Evolutionary conservation across 2,888 invertebrate species (phyloP).

Genomic region (Volucella zonaria): DNA sequence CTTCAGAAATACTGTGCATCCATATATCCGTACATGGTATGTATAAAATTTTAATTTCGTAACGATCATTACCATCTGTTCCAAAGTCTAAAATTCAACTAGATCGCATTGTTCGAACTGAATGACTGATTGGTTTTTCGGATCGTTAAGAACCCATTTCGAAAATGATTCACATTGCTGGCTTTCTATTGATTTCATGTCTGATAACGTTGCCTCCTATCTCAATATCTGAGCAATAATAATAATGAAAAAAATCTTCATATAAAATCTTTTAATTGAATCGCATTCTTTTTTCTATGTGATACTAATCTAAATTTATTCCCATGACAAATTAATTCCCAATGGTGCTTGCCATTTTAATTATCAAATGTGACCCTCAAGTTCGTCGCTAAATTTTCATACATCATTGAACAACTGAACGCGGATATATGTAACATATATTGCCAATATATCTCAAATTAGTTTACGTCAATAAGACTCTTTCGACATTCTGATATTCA

Average conservation of each 20-base stretch:
- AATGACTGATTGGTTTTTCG: too few species aligned
- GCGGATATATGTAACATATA: not conserved
- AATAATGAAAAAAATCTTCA: not conserved
- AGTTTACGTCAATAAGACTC: constrained; percentile 59
- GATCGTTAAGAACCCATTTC: too few species aligned
- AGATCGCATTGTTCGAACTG: not conserved
- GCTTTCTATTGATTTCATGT: too few species aligned
- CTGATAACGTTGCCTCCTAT: too few species aligned
- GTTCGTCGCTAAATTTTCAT: constrained; percentile 44
- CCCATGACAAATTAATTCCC: constrained; percentile 1
- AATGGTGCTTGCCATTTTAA: constrained; percentile 35
- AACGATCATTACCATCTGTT: too few species aligned
- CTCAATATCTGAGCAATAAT: not conserved
- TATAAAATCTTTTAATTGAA: constrained; percentile 12
- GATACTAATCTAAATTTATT: constrained; percentile 6
- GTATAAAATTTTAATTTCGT: too few species aligned
- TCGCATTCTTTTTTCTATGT: not conserved
- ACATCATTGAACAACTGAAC: constrained; percentile 57
- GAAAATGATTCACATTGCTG: too few species aligned
- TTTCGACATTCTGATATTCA: constrained; percentile 48
- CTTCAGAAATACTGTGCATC: too few species aligned
- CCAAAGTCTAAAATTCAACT: too few species aligned
- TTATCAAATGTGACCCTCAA: constrained; percentile 45
- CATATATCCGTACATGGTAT: too few species aligned
- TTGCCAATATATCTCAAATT: constrained; percentile 35